These are phyloP conservation scores for human (Homo sapiens) DNA, from an alignment of 2,113 vertebrate genomes.

Conservation along the genomic window GRCh38 chr7:143797501-143798000, in stretches of 20 bases:
- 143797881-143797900: neutral
- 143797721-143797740: rapidly evolving
- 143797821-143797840: neutral
- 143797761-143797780: neutral
- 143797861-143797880: too few species aligned
- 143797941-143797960: neutral
- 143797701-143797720: neutral
- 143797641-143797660: too few species aligned
- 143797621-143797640: neutral
- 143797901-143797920: neutral
- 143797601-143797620: neutral
- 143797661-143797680: neutral
- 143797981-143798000: neutral
- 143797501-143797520: neutral
- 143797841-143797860: neutral
- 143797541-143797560: neutral
- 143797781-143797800: too few species aligned
- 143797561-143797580: neutral
- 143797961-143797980: neutral
- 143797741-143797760: neutral
- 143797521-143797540: neutral
- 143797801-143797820: neutral
- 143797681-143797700: neutral
- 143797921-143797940: neutral
- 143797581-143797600: neutral